Evolutionary conservation across 2,797 vertebrate genomes (phyloP).

Genomic region (Gadopsis marmoratus): DNA sequence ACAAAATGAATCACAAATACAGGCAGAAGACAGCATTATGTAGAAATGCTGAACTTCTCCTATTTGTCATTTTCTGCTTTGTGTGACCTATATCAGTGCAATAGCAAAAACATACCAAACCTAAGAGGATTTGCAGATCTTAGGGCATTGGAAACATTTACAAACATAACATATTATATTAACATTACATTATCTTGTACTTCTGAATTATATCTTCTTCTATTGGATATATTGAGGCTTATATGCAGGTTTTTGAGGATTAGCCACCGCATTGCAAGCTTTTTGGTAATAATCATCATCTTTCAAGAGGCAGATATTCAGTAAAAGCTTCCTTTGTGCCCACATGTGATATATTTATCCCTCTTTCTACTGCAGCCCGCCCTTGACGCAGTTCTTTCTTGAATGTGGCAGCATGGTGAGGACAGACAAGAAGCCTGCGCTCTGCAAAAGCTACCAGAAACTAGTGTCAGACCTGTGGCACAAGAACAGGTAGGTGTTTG

Average conservation of each 20-base stretch:
- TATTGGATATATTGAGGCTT: constrained; percentile 1
- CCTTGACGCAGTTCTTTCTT: constrained; percentile 96
- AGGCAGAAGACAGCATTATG: constrained; percentile 4
- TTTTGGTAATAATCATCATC: background rate
- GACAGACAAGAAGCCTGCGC: constrained; percentile 98
- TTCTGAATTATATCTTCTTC: background rate
- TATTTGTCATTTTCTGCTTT: constrained; percentile 4
- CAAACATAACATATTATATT: background rate
- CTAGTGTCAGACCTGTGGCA: constrained; percentile 98
- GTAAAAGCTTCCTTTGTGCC: constrained; percentile 4
- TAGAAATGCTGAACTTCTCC: constrained; percentile 7
- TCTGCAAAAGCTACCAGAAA: constrained; percentile 99
- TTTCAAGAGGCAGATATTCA: constrained; percentile 1
- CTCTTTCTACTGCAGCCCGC: constrained; percentile 85
- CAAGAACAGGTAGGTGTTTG: constrained; percentile 91
- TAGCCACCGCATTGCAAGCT: background rate
- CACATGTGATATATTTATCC: constrained; percentile 13
- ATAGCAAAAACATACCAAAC: background rate
- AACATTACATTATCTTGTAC: background rate
- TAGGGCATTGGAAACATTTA: background rate
- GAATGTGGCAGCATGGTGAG: constrained; percentile 94
- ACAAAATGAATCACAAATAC: constrained; percentile 17
- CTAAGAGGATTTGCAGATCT: background rate
- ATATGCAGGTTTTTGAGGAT: background rate
- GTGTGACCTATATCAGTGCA: background rate